Evolutionary conservation across 2,113 vertebrate genomes (phyloP), one percentile per base, ranked within the genome.

Genomic region (Bambusicola thoracicus): DNA sequence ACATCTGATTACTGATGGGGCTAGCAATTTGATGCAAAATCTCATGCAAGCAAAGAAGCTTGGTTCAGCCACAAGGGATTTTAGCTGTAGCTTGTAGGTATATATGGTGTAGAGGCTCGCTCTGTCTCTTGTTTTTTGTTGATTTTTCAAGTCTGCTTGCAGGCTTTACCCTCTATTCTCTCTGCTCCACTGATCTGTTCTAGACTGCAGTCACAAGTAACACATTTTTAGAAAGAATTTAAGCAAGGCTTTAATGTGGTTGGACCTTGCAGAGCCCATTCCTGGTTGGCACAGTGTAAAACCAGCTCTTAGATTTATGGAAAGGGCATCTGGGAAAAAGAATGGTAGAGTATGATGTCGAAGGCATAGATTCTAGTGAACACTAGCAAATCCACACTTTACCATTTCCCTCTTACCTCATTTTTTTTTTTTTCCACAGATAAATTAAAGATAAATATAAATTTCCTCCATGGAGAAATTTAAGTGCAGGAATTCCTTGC

Each of bases 1-100:
- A 81, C 65, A 81, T 76, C 53, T 81, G 68, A 72, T 88, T 65
- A 49, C 59, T 84, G 55, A 12, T 69, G 34, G 68, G 43, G 48
- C n/a, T 67, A 38, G 56, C 20, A 48, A 66, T 70, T 70, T 76
- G 32, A 24, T 32, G 40, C 30, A 49, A 59, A 63, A 90, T 53
- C 58, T 68, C 30, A 41, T 46, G 75, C 62, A 67, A 66, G 32
- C 41, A 68, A 87, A 74, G 24, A 75, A 48, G 38, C 34, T 40
- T 89, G 49, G n/a, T 73, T 81, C 49, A 65, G 21, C 19, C 40
- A 41, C 38, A 51, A 65, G 24, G 18, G 34, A 29, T 80, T 91
- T 89, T 44, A 38, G 29, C 78, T 91, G 58, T 59, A 18, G 34
- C 25, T 62, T 66, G 7, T 27, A 41, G 61, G 36, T 19, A 16